These are phyloP conservation scores for Tamandua tetradactyla DNA, from an alignment of 2,797 vertebrate species.

Conservation along the genomic window DNA sequence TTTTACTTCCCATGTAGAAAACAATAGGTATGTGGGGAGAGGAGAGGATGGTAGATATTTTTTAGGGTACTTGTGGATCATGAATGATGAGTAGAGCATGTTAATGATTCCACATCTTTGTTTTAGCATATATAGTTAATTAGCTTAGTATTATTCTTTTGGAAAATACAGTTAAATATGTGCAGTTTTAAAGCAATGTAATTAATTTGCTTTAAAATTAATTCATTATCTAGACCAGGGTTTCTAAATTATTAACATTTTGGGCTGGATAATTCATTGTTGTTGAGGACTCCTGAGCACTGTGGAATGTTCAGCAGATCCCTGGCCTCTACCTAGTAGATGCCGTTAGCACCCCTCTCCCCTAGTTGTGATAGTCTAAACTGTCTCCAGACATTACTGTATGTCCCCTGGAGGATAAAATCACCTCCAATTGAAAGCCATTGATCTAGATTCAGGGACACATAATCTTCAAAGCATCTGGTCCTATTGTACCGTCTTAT, in stretches of 20 bases:
- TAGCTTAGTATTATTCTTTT: slow-evolving; percentile 18
- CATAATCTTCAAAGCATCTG: background rate
- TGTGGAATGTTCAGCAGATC: background rate
- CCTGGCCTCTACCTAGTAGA: background rate
- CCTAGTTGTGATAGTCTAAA: background rate
- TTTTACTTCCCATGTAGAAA: background rate
- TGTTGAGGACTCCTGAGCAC: background rate
- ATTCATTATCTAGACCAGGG: slow-evolving; percentile 13
- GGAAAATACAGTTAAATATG: background rate
- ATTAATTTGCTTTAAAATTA: slow-evolving; percentile 50
- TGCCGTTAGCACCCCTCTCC: background rate
- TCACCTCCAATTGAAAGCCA: background rate
- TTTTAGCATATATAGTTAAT: background rate
- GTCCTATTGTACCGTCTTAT: background rate
- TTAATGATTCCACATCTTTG: slow-evolving; percentile 44
- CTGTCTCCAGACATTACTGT: background rate
- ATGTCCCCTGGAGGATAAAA: background rate
- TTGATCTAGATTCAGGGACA: background rate
- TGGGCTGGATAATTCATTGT: background rate
- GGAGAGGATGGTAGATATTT: background rate
- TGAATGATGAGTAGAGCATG: background rate
- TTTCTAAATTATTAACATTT: slow-evolving; percentile 13
- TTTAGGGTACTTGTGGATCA: background rate
- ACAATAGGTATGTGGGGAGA: background rate
- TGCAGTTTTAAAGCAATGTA: slow-evolving; percentile 9